Conservation (phyloP, 1,140 invertebrate species). For the Hydropsyche tenuis region DNA sequence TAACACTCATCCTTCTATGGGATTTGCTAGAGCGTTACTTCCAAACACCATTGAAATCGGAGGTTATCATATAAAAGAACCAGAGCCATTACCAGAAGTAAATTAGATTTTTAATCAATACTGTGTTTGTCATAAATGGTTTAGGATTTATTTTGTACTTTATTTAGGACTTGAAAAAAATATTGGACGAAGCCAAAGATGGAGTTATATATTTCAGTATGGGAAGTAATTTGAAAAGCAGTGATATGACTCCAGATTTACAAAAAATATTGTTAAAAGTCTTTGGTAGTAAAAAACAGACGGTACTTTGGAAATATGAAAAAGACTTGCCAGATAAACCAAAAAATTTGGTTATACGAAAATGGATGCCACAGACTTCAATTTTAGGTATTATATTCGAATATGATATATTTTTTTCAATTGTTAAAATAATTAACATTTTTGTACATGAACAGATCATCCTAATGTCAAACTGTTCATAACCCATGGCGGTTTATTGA, state of each 20-base stretch:
- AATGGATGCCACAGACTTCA: slow-evolving; percentile 76
- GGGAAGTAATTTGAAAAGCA: slow-evolving; percentile 66
- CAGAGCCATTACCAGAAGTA: slow-evolving; percentile 43
- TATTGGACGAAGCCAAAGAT: slow-evolving; percentile 64
- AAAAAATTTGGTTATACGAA: slow-evolving; percentile 67
- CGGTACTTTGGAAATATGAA: slow-evolving; percentile 74
- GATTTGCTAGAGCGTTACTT: slow-evolving; percentile 36
- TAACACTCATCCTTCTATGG: slow-evolving; percentile 45
- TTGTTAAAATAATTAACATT: too few species aligned
- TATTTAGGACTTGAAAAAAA: slow-evolving; percentile 59
- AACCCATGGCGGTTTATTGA: slow-evolving; percentile 64
- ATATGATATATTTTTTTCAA: too few species aligned
- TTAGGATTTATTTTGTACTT: slow-evolving; percentile 2
- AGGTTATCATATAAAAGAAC: slow-evolving; percentile 45
- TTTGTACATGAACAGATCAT: slow-evolving; percentile 56
- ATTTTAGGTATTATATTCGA: too few species aligned
- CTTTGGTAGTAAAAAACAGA: slow-evolving; percentile 65
- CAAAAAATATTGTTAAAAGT: slow-evolving; percentile 59
- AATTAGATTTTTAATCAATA: too few species aligned
- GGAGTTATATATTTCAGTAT: slow-evolving; percentile 71
- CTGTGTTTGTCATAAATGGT: too few species aligned
- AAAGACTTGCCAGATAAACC: slow-evolving; percentile 61
- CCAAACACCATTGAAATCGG: slow-evolving; percentile 47
- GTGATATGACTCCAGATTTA: slow-evolving; percentile 59
- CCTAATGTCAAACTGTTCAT: slow-evolving; percentile 61